phyloP scores from a whole-genome alignment of 2,797 vertebrate genomes.

The Sebastes iracundus region DNA sequence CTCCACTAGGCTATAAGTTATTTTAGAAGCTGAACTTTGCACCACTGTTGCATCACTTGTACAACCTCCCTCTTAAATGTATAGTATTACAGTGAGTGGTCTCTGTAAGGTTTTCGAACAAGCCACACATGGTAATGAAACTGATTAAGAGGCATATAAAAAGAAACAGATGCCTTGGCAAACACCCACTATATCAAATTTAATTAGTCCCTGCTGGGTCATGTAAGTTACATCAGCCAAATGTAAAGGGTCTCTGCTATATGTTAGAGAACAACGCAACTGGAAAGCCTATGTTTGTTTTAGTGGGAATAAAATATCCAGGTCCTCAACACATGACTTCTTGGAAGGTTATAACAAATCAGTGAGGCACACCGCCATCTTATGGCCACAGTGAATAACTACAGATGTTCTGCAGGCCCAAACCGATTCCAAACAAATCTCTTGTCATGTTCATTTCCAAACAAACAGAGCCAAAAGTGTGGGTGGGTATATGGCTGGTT shows the following conservation, averaged over 20 bases:
- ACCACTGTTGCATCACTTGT: not conserved
- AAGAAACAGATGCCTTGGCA: conserved; percentile 39
- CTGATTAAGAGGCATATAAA: conserved; percentile 32
- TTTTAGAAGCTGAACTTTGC: not conserved
- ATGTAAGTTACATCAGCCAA: not conserved
- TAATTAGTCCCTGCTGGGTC: conserved; percentile 15
- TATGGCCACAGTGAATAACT: conserved; percentile 41
- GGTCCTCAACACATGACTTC: not conserved
- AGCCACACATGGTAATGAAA: conserved; percentile 25
- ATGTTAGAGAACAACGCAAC: not conserved
- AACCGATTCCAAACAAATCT: not conserved
- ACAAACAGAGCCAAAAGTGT: conserved; percentile 3
- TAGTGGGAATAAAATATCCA: not conserved
- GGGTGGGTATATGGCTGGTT: not conserved
- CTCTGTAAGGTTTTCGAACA: conserved; percentile 13
- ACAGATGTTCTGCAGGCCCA: not conserved
- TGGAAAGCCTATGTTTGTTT: not conserved
- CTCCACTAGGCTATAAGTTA: not conserved
- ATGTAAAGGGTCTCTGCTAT: not conserved
- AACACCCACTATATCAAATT: conserved; percentile 23
- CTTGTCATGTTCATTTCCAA: not conserved
- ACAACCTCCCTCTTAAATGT: not conserved
- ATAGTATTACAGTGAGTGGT: not conserved
- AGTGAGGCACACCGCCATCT: conserved; percentile 52
- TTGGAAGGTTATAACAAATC: not conserved